Conservation (phyloP, 2,113 vertebrate genomes). For the Tetraodon nigroviridis region DNA sequence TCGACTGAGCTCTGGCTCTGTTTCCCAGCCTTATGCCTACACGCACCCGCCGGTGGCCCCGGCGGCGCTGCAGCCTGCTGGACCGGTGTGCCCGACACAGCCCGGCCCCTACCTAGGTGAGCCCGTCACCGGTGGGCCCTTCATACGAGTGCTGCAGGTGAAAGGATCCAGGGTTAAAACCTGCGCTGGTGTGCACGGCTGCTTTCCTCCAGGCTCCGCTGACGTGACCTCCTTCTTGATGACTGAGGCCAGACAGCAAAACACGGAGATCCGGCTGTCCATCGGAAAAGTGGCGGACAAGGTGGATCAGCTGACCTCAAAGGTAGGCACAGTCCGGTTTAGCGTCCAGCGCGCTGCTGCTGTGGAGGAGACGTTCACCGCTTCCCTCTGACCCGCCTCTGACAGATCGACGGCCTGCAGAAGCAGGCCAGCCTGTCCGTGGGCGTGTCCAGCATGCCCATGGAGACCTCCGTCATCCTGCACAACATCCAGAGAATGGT, state of each 20-base stretch:
- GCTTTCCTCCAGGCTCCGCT: slow-evolving; percentile 73
- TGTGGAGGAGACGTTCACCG: background rate
- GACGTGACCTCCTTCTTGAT: slow-evolving; percentile 92
- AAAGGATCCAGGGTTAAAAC: too few species aligned
- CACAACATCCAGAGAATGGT: slow-evolving; percentile 92
- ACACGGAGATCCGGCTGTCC: slow-evolving; percentile 88
- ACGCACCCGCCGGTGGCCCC: slow-evolving; percentile 67
- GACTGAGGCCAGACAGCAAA: slow-evolving; percentile 94
- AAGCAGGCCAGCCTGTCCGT: slow-evolving; percentile 73
- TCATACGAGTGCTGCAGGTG: too few species aligned
- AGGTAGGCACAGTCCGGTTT: slow-evolving; percentile 69
- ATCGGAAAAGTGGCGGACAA: slow-evolving; percentile 91
- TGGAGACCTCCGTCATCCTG: slow-evolving; percentile 95
- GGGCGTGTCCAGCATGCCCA: slow-evolving; percentile 79
- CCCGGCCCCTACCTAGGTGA: slow-evolving; percentile 84
- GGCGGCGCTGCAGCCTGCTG: slow-evolving; percentile 83
- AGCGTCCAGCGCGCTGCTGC: too few species aligned
- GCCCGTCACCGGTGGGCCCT: background rate
- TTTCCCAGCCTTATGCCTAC: slow-evolving; percentile 76
- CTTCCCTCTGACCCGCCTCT: background rate
- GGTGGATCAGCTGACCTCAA: slow-evolving; percentile 86
- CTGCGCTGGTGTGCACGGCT: too few species aligned
- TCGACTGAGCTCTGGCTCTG: background rate
- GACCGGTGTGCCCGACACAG: slow-evolving; percentile 80
- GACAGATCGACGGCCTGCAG: slow-evolving; percentile 86